A percentile compares a stretch with the other conserved stretches of the same genome.
These are phyloP conservation scores for Eupleurogrammus muticus DNA, from an alignment of 2,797 vertebrate species.

Conservation along the genomic window DNA sequence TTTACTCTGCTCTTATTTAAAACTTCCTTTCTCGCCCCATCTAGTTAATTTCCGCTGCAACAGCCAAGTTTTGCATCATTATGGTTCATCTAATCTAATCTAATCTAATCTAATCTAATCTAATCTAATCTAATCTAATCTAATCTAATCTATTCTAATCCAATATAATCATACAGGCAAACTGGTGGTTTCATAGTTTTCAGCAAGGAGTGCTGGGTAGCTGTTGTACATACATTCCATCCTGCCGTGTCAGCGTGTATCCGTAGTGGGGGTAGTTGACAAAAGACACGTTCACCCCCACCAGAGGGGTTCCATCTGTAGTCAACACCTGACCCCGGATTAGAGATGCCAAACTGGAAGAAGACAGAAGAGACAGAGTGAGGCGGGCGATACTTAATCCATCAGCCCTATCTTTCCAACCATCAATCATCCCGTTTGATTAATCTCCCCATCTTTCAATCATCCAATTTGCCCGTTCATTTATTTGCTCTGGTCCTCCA, in stretches of 20 bases:
- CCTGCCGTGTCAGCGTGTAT: constrained; percentile 98
- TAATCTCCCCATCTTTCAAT: constrained; percentile 74
- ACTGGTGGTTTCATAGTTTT: constrained; percentile 56
- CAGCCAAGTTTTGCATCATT: constrained; percentile 36
- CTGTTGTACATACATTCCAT: constrained; percentile 95
- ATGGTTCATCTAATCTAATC: constrained; percentile 26
- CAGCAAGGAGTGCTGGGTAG: constrained; percentile 54
- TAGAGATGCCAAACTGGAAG: constrained; percentile 92
- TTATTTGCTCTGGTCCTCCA: constrained; percentile 63
- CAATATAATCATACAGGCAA: constrained; percentile 48
- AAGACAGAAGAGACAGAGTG: constrained; percentile 63
- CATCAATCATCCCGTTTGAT: constrained; percentile 75
- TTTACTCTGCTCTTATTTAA: constrained; percentile 35
- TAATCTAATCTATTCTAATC: constrained; percentile 56
- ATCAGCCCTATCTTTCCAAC: constrained; percentile 49
- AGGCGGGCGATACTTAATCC: constrained; percentile 44
- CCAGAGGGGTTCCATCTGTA: constrained; percentile 96
- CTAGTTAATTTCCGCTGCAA: constrained; percentile 37
- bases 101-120: constrained; percentile 47
- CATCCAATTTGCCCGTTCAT: constrained; percentile 70
- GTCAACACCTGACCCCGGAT: constrained; percentile 99
- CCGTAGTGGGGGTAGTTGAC: constrained; percentile 98
- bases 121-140: constrained; percentile 54
- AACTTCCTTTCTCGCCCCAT: constrained; percentile 28
- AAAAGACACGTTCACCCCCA: constrained; percentile 99